A percentile compares a stretch with the other conserved stretches of the same genome.
These are phyloP conservation scores for Drosophila arizonae DNA, from an alignment of 1,140 invertebrate species.

Conservation along the genomic window DNA sequence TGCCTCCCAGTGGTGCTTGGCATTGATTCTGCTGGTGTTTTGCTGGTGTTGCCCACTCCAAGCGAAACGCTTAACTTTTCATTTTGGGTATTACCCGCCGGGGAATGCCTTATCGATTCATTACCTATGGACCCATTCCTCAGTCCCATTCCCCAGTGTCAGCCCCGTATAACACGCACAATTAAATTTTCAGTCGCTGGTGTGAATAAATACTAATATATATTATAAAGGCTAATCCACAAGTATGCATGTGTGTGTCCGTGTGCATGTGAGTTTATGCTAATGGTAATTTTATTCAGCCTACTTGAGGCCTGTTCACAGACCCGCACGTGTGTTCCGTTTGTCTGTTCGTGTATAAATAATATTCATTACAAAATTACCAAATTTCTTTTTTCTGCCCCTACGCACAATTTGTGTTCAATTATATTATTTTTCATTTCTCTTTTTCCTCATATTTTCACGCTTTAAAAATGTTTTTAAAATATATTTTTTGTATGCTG, in stretches of 20 bases:
- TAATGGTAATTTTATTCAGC: constrained; percentile 37
- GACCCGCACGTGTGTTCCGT: constrained; percentile 10
- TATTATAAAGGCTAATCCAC: constrained; percentile 58
- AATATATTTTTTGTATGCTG: constrained; percentile 15
- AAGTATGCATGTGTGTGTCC: not conserved
- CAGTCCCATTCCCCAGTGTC: constrained; percentile 17
- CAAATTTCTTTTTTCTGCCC: constrained; percentile 34
- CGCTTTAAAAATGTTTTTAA: constrained; percentile 1
- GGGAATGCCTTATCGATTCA: constrained; percentile 32
- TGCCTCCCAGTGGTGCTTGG: no score
- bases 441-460: not conserved
- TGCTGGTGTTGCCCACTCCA: constrained; percentile 1
- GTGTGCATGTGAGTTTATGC: constrained; percentile 18
- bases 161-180: constrained; percentile 50
- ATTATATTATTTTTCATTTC: constrained; percentile 25
- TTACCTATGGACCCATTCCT: constrained; percentile 15
- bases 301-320: constrained; percentile 32
- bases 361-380: constrained; percentile 77
- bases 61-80: no score
- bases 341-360: constrained; percentile 61
- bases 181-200: constrained; percentile 61
- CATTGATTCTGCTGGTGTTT: not conserved
- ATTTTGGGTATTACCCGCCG: constrained; percentile 9
- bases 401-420: constrained; percentile 34
- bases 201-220: constrained; percentile 66